Conservation (phyloP, 2,113 vertebrate species). For the Pseudorasbora parva region DNA sequence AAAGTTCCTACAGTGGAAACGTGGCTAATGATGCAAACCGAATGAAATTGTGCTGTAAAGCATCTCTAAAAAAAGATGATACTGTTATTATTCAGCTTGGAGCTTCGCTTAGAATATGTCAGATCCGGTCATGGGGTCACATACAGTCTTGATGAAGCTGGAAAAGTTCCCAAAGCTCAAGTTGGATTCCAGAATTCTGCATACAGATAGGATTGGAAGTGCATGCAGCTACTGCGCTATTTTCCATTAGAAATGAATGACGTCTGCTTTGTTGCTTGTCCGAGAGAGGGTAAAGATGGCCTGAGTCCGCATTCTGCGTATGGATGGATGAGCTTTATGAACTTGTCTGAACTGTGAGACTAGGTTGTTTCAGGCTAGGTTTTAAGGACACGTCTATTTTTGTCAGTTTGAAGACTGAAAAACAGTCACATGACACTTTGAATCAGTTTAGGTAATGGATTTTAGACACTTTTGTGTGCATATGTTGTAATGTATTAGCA, state of each 20-base stretch:
- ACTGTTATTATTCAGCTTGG: too few relatives aligned
- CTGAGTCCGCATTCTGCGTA: neutral
- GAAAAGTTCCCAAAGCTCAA: neutral
- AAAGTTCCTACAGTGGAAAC: too few relatives aligned
- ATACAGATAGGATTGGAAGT: neutral
- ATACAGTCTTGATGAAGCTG: neutral
- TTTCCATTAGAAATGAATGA: neutral
- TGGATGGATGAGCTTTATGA: neutral
- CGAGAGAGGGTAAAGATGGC: neutral
- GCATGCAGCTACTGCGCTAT: neutral
- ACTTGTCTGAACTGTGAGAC: neutral
- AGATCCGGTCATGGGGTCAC: neutral
- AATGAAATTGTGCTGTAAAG: too few relatives aligned
- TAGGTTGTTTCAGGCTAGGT: constrained; percentile 18
- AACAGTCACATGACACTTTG: neutral
- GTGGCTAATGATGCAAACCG: too few relatives aligned
- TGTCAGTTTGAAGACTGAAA: neutral
- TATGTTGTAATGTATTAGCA: neutral
- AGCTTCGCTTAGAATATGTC: neutral
- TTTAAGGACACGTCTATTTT: constrained; percentile 28
- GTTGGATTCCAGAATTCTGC: neutral
- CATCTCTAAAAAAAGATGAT: too few relatives aligned
- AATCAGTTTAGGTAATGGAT: neutral
- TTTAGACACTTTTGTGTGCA: neutral
- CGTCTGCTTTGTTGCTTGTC: neutral